These are phyloP conservation scores for Heterodera filipjevi DNA, from an alignment of 2,888 invertebrate species.

Conservation along the genomic window DNA sequence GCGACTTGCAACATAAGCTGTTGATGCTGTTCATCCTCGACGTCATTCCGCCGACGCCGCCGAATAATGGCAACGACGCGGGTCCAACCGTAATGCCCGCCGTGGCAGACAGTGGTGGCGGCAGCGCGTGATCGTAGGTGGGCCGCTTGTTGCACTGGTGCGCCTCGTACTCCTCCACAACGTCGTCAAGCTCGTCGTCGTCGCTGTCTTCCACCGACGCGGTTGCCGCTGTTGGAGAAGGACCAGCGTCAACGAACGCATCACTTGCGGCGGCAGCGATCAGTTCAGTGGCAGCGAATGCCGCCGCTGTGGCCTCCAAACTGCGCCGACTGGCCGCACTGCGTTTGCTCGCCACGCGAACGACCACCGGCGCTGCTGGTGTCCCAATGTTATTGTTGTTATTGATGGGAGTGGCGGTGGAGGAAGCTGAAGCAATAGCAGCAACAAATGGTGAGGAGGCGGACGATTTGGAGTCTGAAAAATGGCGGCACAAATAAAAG, in stretches of 20 bases:
- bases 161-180: background rate
- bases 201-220: background rate
- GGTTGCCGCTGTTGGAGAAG: background rate
- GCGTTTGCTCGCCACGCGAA: conserved; percentile 26
- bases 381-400: background rate
- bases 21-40: background rate
- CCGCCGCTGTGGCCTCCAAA: background rate
- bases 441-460: background rate
- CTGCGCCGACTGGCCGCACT: conserved; percentile 34
- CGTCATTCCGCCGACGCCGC: too few species aligned
- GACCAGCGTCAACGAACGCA: background rate
- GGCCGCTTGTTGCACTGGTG: conserved; percentile 16
- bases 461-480: conserved; percentile 14
- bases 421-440: background rate
- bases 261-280: background rate
- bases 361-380: conserved; percentile 44
- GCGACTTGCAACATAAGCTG: background rate
- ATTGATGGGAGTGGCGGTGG: conserved; percentile 7
- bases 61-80: too few species aligned
- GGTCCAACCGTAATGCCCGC: background rate
- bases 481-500: conserved; percentile 21
- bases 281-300: background rate
- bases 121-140: conserved; percentile 11
- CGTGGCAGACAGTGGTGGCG: background rate
- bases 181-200: background rate